Evolutionary conservation across 2,888 invertebrate species (phyloP).

Genomic region (Drosophila phalerata): DNA sequence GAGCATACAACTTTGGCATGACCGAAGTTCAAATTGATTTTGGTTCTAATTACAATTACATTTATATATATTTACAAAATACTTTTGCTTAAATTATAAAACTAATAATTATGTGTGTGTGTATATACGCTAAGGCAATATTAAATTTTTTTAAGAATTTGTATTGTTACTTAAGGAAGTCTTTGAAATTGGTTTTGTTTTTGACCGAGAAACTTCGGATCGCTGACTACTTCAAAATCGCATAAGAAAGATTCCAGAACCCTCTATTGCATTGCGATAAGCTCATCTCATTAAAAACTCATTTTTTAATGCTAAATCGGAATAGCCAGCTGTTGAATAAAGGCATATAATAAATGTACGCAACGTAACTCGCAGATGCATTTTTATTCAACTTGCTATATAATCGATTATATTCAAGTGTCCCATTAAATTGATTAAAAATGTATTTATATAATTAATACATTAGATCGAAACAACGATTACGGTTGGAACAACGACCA

Average conservation of each 20-base stretch:
- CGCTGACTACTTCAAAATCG: slow-evolving; percentile 41
- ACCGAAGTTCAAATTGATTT: slow-evolving; percentile 45
- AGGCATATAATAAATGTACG: slow-evolving; percentile 39
- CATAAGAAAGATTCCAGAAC: not conserved
- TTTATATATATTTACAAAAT: slow-evolving; percentile 56
- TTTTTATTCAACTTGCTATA: slow-evolving; percentile 53
- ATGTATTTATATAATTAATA: slow-evolving; percentile 26
- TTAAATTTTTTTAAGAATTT: slow-evolving; percentile 33
- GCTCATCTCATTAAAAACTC: not conserved
- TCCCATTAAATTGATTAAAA: slow-evolving; percentile 1
- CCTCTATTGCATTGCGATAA: not conserved
- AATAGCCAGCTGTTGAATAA: not conserved
- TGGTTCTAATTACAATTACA: slow-evolving; percentile 38
- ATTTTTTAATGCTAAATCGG: not conserved
- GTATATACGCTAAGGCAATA: slow-evolving; percentile 54
- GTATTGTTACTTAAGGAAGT: slow-evolving; percentile 40
- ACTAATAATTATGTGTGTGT: slow-evolving; percentile 32
- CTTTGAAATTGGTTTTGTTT: slow-evolving; percentile 30
- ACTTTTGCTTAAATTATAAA: slow-evolving; percentile 31
- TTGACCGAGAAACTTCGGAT: slow-evolving; percentile 20
- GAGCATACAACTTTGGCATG: slow-evolving; percentile 61
- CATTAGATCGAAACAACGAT: slow-evolving; percentile 25
- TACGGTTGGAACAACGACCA: slow-evolving; percentile 7
- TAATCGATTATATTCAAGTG: slow-evolving; percentile 8
- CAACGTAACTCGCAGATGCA: slow-evolving; percentile 19